Base-by-base conservation (phyloP, 2,113 vertebrate genomes). In the Pristiophorus japonicus region DNA sequence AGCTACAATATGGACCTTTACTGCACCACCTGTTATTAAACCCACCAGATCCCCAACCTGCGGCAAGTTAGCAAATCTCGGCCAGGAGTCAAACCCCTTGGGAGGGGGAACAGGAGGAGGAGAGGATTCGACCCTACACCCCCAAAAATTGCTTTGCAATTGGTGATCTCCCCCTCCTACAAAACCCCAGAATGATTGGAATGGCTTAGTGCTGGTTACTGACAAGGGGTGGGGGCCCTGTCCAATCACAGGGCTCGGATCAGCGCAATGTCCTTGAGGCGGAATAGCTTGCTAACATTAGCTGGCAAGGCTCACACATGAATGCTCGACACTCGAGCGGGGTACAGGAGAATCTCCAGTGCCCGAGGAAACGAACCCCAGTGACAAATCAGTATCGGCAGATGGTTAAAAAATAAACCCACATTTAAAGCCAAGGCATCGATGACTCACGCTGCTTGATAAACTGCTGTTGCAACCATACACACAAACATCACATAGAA, bases 401-500 rank as follows among this genome's bases (percentile, higher is more conserved):
- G 27, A 59, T 16, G 59, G 3, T 81, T 11, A 67, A 34, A 38
- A 95, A 20, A 1, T 63, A 84, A 84, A 84, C 38, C 2, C 78
- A 16, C 12, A 11, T 20, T 63, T 55, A 38, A 95, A 34, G 20
- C 2, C 22, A 93, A 47, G 18, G 75, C 42, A 20, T 81, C 55
- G 47, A 0, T 0, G 24, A 96, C 98, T 98, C 96, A 99, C 99
- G 97, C 97, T 67, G 98, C 99, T 95, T 99, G 99, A 92, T 98
- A 99, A 96, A 98, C 6, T 0, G 98, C 97, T 0, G 99, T 98
- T 0, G 99, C 98, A 95, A 98, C 96, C 99, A 99, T 99, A 97
- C 98, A 99, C 96, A 99, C 99, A 62, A 98, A 75, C 99, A 99
- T 98, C 96, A 99, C 98, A 4, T 98, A 99, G 97, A 99, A 99